Evolutionary conservation across 2,888 invertebrate species (phyloP).

Genomic region (Mamestra brassicae): DNA sequence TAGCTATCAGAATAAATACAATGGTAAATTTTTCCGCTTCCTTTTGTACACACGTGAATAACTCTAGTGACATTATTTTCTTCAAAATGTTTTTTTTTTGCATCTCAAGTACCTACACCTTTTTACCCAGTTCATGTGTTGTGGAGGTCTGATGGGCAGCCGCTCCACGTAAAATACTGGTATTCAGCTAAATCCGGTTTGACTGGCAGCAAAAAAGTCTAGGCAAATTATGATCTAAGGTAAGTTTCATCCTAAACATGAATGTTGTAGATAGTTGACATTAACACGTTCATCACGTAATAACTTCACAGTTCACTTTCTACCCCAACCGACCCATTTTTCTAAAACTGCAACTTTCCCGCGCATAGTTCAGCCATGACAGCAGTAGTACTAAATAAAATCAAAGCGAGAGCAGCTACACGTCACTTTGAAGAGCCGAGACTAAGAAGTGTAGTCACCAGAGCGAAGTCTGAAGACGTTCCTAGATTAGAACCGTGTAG

Average conservation of each 20-base stretch:
- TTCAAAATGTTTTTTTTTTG: background rate
- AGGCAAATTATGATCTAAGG: no score
- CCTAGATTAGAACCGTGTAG: constrained; percentile 65
- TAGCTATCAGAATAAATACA: background rate
- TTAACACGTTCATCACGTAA: no score
- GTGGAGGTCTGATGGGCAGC: no score
- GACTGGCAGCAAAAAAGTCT: no score
- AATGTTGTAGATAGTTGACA: background rate
- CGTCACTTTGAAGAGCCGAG: constrained; percentile 62
- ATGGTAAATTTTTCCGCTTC: background rate
- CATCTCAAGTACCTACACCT: no score
- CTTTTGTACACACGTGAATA: background rate
- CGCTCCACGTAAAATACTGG: no score
- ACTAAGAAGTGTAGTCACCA: constrained; percentile 55
- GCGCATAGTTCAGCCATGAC: constrained; percentile 42
- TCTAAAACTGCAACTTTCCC: constrained; percentile 39
- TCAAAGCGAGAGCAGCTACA: constrained; percentile 67
- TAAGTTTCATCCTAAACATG: background rate
- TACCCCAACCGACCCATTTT: constrained; percentile 23
- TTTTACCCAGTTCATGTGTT: no score
- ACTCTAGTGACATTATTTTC: background rate
- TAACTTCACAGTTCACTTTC: background rate
- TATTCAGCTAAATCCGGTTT: no score
- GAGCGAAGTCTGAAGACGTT: constrained; percentile 56
- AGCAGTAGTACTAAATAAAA: constrained; percentile 59